phyloP scores from a whole-genome alignment of 1,140 invertebrate genomes.

The Lepeophtheirus salmonis region DNA sequence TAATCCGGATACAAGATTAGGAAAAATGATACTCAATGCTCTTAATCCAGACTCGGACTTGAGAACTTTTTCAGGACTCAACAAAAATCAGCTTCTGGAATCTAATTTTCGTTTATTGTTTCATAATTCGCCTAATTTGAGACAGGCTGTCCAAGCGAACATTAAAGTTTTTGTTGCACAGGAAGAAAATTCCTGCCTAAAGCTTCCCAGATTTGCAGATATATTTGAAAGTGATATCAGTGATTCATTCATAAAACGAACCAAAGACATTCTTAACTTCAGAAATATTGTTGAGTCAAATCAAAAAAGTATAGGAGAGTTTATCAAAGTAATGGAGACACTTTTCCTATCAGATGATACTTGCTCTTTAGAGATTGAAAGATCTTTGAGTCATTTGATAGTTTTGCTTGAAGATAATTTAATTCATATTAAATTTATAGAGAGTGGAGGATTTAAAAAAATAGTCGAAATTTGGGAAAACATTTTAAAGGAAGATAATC shows the following conservation, averaged over 20 bases:
- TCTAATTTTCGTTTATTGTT: neutral
- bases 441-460: neutral
- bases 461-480: neutral
- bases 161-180: neutral
- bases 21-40: neutral
- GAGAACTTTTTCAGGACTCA: neutral
- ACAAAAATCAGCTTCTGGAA: neutral
- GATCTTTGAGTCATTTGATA: neutral
- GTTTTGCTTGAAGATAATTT: neutral
- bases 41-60: neutral
- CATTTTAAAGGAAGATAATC: neutral
- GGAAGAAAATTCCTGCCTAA: neutral
- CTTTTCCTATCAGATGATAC: neutral
- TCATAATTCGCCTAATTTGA: neutral
- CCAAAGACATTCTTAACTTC: neutral
- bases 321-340: neutral
- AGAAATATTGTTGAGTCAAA: neutral
- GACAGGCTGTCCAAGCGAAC: neutral
- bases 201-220: neutral
- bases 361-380: neutral
- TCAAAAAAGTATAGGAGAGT: neutral
- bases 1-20: neutral
- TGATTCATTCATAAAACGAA: neutral
- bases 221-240: neutral
- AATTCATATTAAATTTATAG: neutral